Percentiles rank a stretch among this genome's conserved stretches.
Conservation (phyloP, 2,888 invertebrate genomes). For the Crepidodera aurea region DNA sequence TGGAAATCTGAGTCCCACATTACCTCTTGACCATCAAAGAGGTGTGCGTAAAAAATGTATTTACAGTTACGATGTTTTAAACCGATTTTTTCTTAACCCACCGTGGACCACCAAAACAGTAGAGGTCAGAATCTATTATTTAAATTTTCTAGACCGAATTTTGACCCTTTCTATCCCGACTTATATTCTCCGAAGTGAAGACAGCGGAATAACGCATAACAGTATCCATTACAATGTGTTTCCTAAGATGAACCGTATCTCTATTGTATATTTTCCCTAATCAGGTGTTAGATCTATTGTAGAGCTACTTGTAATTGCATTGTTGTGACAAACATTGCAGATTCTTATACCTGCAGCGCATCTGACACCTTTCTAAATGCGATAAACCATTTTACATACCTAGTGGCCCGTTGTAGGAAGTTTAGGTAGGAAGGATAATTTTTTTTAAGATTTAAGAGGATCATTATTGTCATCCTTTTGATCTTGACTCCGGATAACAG, state of each 20-base stretch:
- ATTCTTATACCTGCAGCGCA: conserved; percentile 47
- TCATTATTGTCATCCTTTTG: conserved; percentile 16
- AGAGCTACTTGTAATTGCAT: conserved; percentile 53
- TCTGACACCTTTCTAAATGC: conserved; percentile 47
- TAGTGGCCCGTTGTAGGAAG: conserved; percentile 15
- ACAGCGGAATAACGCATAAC: conserved; percentile 13
- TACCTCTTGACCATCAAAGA: too few species aligned
- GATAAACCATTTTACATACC: conserved; percentile 53
- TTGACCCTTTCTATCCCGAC: neutral
- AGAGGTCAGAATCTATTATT: neutral
- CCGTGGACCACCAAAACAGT: neutral
- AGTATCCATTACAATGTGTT: conserved; percentile 54
- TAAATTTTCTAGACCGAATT: neutral
- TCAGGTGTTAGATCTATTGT: conserved; percentile 53
- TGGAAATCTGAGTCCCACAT: too few species aligned
- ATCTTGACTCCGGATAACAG: conserved; percentile 26
- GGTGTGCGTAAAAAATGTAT: too few species aligned
- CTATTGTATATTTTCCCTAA: conserved; percentile 41
- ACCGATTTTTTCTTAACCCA: too few species aligned
- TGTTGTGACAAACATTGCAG: conserved; percentile 47
- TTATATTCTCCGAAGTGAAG: conserved; percentile 6
- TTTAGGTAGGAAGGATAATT: conserved; percentile 12
- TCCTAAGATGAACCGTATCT: conserved; percentile 49
- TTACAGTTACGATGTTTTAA: too few species aligned
- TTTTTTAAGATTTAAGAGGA: conserved; percentile 10